Percentiles rank a stretch among this genome's conserved stretches.
Conservation (phyloP, 2,113 vertebrate species). For the Chionomys nivalis region DNA sequence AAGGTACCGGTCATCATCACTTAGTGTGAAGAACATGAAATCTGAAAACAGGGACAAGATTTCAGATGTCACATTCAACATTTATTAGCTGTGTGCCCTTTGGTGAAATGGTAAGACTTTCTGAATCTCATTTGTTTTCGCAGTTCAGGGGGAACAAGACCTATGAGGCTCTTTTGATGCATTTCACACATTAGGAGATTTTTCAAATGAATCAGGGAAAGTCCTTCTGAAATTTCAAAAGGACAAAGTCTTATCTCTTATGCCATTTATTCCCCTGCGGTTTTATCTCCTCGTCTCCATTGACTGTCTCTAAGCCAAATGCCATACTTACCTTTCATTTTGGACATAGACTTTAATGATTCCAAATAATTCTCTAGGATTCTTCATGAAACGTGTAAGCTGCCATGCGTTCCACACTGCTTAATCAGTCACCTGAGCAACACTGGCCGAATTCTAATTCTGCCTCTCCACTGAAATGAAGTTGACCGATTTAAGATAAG, state of each 20-base stretch:
- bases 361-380: not conserved
- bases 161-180: not conserved
- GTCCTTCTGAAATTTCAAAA: not conserved
- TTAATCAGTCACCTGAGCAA: not conserved
- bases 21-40: not conserved
- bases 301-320: not conserved
- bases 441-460: not conserved
- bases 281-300: not conserved
- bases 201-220: not conserved
- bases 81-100: slow-evolving; percentile 49
- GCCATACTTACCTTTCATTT: not conserved
- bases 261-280: not conserved
- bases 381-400: not conserved
- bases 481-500: not conserved
- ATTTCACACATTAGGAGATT: slow-evolving; percentile 42
- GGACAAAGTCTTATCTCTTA: not conserved
- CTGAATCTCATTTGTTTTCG: slow-evolving; percentile 53
- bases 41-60: not conserved
- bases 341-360: not conserved
- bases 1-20: not conserved
- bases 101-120: slow-evolving; percentile 39
- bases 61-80: slow-evolving; percentile 47
- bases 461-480: not conserved
- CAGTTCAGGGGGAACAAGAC: not conserved
- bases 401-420: not conserved